Percentiles rank a stretch among this genome's conserved stretches.
Conservation (phyloP, 1,140 invertebrate genomes). For the Drosophila takahashii region DNA sequence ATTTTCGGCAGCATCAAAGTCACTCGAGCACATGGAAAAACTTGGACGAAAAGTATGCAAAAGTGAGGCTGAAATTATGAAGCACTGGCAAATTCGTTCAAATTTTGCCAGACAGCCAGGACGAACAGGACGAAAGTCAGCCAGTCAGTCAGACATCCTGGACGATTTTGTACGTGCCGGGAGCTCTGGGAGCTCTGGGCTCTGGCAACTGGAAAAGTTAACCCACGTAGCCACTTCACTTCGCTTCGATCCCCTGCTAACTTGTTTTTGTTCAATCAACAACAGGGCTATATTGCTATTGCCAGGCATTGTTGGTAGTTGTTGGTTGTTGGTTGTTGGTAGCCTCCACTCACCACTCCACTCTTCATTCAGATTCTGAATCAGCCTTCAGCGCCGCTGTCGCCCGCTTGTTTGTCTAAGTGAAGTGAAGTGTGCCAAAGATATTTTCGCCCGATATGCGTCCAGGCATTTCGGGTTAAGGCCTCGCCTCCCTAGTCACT, state of each 20-base stretch:
- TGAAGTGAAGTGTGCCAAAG: conserved; percentile 74
- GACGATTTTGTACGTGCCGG: conserved; percentile 33
- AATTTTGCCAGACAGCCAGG: conserved; percentile 29
- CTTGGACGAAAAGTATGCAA: conserved; percentile 60
- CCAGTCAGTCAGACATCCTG: conserved; percentile 24
- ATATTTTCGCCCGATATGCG: conserved; percentile 76
- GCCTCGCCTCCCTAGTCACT: not conserved
- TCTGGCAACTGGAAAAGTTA: conserved; percentile 11
- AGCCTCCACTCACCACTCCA: not conserved
- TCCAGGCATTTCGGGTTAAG: conserved; percentile 60
- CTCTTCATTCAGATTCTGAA: not conserved
- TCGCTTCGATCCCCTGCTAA: conserved; percentile 34
- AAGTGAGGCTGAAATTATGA: conserved; percentile 59
- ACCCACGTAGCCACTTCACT: conserved; percentile 53
- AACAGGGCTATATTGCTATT: conserved; percentile 61
- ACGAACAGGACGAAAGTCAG: conserved; percentile 14
- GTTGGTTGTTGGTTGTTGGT: too few relatives aligned
- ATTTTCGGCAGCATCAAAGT: conserved; percentile 73
- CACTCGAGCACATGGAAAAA: conserved; percentile 70
- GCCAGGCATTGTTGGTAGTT: conserved; percentile 23
- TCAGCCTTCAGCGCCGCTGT: conserved; percentile 22
- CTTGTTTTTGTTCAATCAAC: conserved; percentile 81
- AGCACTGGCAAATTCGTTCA: conserved; percentile 55
- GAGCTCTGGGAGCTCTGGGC: conserved; percentile 2
- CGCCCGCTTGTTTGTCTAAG: conserved; percentile 68